phyloP scores from a whole-genome alignment of 35 echinoderm and acorn worm genomes.

The Ophiothrix spiculata region DNA sequence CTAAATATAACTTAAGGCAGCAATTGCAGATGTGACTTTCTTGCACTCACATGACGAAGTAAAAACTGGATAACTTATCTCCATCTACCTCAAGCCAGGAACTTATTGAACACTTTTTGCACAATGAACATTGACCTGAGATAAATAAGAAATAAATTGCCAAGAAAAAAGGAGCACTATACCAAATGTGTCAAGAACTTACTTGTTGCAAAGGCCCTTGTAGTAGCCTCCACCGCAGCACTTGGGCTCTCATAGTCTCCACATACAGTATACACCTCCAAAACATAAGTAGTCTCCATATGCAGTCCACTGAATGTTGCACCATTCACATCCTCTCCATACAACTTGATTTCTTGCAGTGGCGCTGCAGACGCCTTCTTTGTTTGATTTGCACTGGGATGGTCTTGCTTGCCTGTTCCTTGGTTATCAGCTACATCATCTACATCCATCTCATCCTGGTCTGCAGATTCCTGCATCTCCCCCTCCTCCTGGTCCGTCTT shows the following conservation, averaged over 20 bases:
- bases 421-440: background rate
- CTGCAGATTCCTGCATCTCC: background rate
- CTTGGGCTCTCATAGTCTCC: conserved; percentile 42
- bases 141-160: background rate
- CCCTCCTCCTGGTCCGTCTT: conserved; percentile 23
- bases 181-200: background rate
- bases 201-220: background rate
- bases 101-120: no score
- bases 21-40: no score
- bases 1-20: no score
- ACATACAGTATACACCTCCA: conserved; percentile 36
- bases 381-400: background rate
- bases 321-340: conserved; percentile 32
- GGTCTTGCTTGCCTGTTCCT: background rate
- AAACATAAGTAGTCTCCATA: conserved; percentile 9
- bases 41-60: no score
- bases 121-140: background rate
- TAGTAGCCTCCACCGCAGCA: conserved; percentile 1
- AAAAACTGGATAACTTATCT: no score
- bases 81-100: no score
- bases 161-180: background rate
- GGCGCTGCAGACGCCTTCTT: background rate
- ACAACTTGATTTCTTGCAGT: conserved; percentile 44
- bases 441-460: background rate
- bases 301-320: conserved; percentile 42